Conservation (phyloP, 1,140 invertebrate species). For the Rhyzopertha dominica region DNA sequence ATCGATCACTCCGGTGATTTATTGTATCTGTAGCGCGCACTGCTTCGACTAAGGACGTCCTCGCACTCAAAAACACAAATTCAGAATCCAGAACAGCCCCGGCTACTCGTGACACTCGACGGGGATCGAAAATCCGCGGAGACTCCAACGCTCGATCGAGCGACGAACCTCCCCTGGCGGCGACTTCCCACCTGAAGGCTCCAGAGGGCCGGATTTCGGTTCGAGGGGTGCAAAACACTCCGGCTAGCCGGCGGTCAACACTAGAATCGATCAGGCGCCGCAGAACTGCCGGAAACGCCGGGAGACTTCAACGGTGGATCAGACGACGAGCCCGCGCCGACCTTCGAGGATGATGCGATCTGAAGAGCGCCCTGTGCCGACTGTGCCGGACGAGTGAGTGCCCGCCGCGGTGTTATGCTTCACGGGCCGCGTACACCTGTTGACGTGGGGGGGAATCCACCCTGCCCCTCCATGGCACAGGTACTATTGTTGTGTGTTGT, state of each 20-base stretch:
- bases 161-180: constrained; percentile 3
- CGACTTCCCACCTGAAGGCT: background rate
- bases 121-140: background rate
- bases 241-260: too few relatives aligned
- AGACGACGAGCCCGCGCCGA: constrained; percentile 24
- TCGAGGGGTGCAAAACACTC: constrained; percentile 5
- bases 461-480: constrained; percentile 40
- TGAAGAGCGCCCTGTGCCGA: constrained; percentile 40
- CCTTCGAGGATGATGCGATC: constrained; percentile 33
- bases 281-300: constrained; percentile 10
- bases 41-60: too few relatives aligned
- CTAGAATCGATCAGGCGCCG: too few relatives aligned
- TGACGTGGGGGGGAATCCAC: constrained; percentile 36
- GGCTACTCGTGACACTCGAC: too few relatives aligned
- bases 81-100: too few relatives aligned
- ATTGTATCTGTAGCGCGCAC: too few relatives aligned
- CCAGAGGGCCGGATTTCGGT: background rate
- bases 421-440: constrained; percentile 47
- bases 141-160: constrained; percentile 14
- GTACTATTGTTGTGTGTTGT: constrained; percentile 35
- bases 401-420: constrained; percentile 44
- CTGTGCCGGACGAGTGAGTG: constrained; percentile 47
- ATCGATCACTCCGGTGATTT: too few relatives aligned
- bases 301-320: constrained; percentile 21
- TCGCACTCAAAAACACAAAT: too few relatives aligned